These are phyloP conservation scores for Platycnemis pennipes DNA, from an alignment of 2,888 invertebrate genomes.

Conservation along the genomic window DNA sequence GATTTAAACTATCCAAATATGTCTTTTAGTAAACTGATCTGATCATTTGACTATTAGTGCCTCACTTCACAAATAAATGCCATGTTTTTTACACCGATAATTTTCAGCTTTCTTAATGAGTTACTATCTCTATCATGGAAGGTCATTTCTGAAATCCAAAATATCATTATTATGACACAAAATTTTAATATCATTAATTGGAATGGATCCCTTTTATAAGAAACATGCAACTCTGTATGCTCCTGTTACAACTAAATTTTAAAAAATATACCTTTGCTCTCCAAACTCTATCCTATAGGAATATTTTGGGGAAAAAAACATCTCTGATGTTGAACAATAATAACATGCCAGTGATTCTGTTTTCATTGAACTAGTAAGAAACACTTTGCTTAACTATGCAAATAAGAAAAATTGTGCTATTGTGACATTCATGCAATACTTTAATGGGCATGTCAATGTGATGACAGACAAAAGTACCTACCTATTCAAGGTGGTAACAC, in stretches of 20 bases:
- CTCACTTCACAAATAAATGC: conserved; percentile 32
- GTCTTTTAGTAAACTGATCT: conserved; percentile 36
- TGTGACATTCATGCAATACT: too few species aligned
- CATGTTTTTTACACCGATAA: conserved; percentile 36
- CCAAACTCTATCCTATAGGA: too few species aligned
- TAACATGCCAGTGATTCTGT: too few species aligned
- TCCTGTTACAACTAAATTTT: not conserved
- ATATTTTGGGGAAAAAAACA: too few species aligned
- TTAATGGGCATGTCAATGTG: too few species aligned
- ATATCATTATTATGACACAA: not conserved
- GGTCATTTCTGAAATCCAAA: not conserved
- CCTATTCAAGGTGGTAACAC: too few species aligned
- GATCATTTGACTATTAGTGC: conserved; percentile 39
- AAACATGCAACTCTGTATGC: not conserved
- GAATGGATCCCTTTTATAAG: not conserved
- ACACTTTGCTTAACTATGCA: too few species aligned
- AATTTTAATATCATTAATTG: not conserved
- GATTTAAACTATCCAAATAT: conserved; percentile 39
- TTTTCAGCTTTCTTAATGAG: conserved; percentile 28
- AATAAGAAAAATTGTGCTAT: too few species aligned
- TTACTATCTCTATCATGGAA: not conserved
- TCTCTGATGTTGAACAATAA: too few species aligned
- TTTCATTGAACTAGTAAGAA: too few species aligned
- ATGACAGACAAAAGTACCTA: too few species aligned
- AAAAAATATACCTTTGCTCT: not conserved